Conservation (phyloP, 2,797 vertebrate genomes). For the Hydrolagus colliei region DNA sequence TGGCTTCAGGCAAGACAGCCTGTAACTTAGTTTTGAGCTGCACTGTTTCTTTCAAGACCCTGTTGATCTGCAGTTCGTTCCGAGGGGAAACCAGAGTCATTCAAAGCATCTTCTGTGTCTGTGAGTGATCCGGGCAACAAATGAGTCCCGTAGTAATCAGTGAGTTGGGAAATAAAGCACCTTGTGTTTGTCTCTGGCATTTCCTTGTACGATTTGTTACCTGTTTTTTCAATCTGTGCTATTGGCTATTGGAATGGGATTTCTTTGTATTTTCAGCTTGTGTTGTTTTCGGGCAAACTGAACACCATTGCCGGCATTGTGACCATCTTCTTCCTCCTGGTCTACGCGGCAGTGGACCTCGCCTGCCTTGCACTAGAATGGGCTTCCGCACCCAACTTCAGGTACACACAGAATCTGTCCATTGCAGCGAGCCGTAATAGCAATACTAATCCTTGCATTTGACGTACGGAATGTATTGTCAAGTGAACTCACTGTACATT, state of each 20-base stretch:
- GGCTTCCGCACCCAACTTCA: conserved; percentile 89
- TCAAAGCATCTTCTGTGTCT: neutral
- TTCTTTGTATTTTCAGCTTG: conserved; percentile 54
- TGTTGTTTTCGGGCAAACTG: conserved; percentile 80
- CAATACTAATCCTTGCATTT: no score
- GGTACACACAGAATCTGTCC: conserved; percentile 49
- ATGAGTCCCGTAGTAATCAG: neutral
- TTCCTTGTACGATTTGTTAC: neutral
- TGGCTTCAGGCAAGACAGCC: neutral
- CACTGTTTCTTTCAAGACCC: neutral
- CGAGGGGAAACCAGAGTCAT: conserved; percentile 1
- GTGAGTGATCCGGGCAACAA: neutral
- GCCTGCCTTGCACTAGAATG: conserved; percentile 82
- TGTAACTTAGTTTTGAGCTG: neutral
- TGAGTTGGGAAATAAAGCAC: no score
- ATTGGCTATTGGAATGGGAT: neutral
- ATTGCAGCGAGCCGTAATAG: no score
- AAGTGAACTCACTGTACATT: no score
- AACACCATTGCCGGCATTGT: conserved; percentile 84
- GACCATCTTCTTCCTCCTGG: conserved; percentile 83
- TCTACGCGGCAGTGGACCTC: conserved; percentile 78
- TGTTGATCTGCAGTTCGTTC: conserved; percentile 6
- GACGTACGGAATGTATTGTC: no score
- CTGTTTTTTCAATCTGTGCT: neutral
- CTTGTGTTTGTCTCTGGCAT: neutral